Conservation (phyloP, 2,113 vertebrate species). For the Heterochromis multidens region DNA sequence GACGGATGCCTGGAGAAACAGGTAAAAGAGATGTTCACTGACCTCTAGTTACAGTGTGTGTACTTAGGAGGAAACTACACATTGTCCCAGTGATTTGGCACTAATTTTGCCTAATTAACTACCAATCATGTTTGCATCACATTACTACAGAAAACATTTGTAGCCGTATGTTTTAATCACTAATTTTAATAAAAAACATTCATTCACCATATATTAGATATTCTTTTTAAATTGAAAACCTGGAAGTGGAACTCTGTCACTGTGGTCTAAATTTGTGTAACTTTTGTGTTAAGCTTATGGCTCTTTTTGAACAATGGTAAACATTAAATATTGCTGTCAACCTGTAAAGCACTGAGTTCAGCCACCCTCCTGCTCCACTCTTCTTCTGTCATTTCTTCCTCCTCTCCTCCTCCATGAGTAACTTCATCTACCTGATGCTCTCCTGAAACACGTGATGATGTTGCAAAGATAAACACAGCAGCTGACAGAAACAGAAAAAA, state of each 20-base stretch:
- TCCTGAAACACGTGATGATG: conserved; percentile 13
- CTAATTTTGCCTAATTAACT: too few species aligned
- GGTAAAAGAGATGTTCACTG: not conserved
- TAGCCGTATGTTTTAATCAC: not conserved
- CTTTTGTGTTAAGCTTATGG: not conserved
- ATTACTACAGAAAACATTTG: not conserved
- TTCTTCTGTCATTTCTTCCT: conserved; percentile 82
- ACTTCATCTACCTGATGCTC: conserved; percentile 62
- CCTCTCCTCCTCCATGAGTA: conserved; percentile 35
- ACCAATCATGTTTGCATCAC: not conserved
- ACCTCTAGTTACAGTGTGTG: not conserved
- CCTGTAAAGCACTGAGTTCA: conserved; percentile 73
- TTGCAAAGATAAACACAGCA: not conserved
- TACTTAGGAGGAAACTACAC: not conserved
- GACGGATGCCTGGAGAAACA: not conserved
- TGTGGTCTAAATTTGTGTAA: not conserved
- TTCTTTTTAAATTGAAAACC: too few species aligned
- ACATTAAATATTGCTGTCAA: not conserved
- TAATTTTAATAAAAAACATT: not conserved
- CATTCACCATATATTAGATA: too few species aligned
- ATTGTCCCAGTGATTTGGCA: too few species aligned
- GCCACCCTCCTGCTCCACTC: conserved; percentile 82
- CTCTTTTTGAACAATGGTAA: not conserved
- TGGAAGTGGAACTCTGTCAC: too few species aligned
- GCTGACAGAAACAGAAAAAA: not conserved